Base-by-base conservation (phyloP, 2,888 invertebrate genomes). In the Leptura quadrifasciata region DNA sequence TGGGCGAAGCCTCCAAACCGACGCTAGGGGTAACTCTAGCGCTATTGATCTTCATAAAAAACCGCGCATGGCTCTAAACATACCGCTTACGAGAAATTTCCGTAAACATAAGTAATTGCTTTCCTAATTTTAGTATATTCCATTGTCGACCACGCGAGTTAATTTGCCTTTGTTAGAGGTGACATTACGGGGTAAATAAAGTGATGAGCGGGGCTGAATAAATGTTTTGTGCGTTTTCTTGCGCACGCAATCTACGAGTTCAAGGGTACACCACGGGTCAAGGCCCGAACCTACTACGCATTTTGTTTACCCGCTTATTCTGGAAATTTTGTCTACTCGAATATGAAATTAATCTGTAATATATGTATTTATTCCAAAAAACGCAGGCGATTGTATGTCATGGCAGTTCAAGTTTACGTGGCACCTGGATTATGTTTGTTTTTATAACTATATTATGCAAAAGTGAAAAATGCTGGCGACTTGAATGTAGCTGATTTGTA, bases 191-290 rank as follows among this genome's bases (percentile, higher is more conserved):
- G 67, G 58, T 18, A 61, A 60, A 72, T 69, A 73, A 54, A 58
- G 58, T 70, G 27, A 31, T 31, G 75, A 74, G 71, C 74, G 27
- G 72, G 74, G 74, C 69, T 75, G 75, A 55, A 67, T 35, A 58
- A 1, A 55, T 12, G 15, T 70, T 65, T 76, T 57, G 24, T 75
- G 21, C 31, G 64, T 55, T 55, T 55, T 70, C 75, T 39, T 64
- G 70, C 65, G 47, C 75, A 64, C 64, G 75, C 70, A 69, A 57
- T 39, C n/a, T 20, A 15, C 10, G 68, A 84, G 85, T 86, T 86
- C 87, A 87, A 87, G 87, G 86, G 84, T 85, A 82, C 79, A 81
- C 80, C 80, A 79, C 83, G 85, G 86, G 86, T 87, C 87, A 86
- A 87, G 87, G 87, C 81, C 84, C 82, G 77, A 35, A 69, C 18